Percentiles rank a stretch among this genome's conserved stretches.
Conservation (phyloP, 2,113 vertebrate genomes). For the Platycercus adscitus region DNA sequence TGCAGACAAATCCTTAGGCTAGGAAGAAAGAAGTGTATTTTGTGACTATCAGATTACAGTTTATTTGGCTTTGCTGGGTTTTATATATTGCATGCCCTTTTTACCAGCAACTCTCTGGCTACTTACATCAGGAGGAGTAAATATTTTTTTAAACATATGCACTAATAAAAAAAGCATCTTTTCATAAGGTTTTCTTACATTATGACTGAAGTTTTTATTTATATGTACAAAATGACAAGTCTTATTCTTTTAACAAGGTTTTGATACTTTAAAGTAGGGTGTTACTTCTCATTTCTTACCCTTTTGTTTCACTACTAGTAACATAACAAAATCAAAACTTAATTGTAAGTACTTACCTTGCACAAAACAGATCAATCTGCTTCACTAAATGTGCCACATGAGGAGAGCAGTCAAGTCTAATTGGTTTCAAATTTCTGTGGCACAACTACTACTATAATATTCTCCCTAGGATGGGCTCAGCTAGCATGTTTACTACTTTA, state of each 20-base stretch:
- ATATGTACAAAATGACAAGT: neutral
- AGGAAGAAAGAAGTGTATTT: neutral
- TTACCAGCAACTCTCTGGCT: neutral
- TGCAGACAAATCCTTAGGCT: neutral
- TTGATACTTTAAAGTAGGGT: neutral
- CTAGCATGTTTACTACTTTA: conserved; percentile 51
- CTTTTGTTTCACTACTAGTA: conserved; percentile 44
- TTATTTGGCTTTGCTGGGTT: neutral
- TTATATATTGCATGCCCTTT: neutral
- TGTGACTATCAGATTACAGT: neutral
- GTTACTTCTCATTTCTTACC: neutral
- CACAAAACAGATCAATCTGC: conserved; percentile 75
- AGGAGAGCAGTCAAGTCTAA: conserved; percentile 67
- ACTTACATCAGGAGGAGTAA: neutral
- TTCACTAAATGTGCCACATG: conserved; percentile 71
- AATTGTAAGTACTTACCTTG: conserved; percentile 65
- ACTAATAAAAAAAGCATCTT: neutral
- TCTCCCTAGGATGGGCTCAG: conserved; percentile 46
- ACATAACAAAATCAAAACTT: conserved; percentile 68
- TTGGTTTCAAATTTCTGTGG: conserved; percentile 70
- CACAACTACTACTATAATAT: conserved; percentile 20
- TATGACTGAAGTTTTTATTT: neutral
- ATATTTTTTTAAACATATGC: neutral
- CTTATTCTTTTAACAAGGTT: neutral
- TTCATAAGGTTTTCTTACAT: neutral